Evolutionary conservation across 1,140 invertebrate genomes (phyloP), one percentile per base, ranked within the genome.

Genomic region (Scaptomyza pallida): DNA sequence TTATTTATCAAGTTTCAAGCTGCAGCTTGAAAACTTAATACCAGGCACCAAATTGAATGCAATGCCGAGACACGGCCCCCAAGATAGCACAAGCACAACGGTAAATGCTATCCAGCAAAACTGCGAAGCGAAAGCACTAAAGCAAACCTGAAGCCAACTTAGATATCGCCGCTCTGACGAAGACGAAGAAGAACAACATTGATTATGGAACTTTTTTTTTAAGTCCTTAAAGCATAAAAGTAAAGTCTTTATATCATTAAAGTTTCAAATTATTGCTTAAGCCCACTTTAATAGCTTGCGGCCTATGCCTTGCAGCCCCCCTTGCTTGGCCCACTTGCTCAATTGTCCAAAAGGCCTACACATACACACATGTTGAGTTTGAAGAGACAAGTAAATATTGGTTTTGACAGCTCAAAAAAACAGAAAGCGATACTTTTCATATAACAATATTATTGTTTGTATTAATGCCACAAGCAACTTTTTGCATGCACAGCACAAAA

Each of bases 1-100:
- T 88, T 88, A 88, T 88, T 88, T 88, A 88, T 88, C 82, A 88
- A 88, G 82, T 88, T 88, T 88, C 82, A 82, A 88, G 81, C 82
- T 75, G 68, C 57, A 82, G 75, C 82, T 75, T 82, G 83, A 88
- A 88, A 88, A 88, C 83, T 88, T 88, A 88, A 88, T 89, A 82
- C 83, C 83, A 67, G 68, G 68, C 67, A 72, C 83, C 61, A 88
- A 82, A 86, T 86, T 86, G 82, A 86, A 86, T 78, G 82, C 82
- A 69, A 40, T 44, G 30, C 44, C 44, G 26, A 35, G 59, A 33
- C 43, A 43, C 61, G 41, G 30, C 26, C 41, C 26, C 30, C 41
- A 47, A 67, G 69, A 67, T 72, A 72, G 48, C 59, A 47, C 15
- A 17, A 26, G 33, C 33, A 37, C 15, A 51, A n/a, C 9, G 16